Percentiles rank a stretch among this genome's conserved stretches.
These are phyloP conservation scores for Aurelia coerulea DNA, from an alignment of 30 jellyfish, hydroid and myxozoan species.

Conservation along the genomic window DNA sequence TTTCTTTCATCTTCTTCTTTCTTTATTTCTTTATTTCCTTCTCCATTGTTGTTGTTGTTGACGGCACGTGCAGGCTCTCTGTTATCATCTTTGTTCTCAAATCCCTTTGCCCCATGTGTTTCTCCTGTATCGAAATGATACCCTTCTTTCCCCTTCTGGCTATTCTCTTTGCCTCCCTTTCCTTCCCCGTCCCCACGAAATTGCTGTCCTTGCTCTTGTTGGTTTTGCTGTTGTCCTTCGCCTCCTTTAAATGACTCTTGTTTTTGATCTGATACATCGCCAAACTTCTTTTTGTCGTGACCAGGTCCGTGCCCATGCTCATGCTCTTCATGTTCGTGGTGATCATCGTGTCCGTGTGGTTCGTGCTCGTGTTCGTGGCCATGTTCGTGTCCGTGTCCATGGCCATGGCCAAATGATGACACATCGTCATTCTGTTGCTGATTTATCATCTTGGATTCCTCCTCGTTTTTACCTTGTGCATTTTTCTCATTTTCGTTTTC, in stretches of 20 bases:
- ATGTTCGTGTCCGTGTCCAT: neutral
- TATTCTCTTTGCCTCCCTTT: slow-evolving; percentile 19
- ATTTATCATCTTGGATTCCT: neutral
- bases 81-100: slow-evolving; percentile 23
- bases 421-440: slow-evolving; percentile 8
- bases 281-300: neutral
- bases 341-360: slow-evolving; percentile 23
- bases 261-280: slow-evolving; percentile 14
- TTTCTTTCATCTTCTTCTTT: slow-evolving; percentile 30
- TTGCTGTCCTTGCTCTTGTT: neutral
- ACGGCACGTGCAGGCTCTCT: slow-evolving; percentile 24
- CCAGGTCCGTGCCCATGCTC: slow-evolving; percentile 26
- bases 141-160: slow-evolving; percentile 10
- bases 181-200: slow-evolving; percentile 19
- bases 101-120: slow-evolving; percentile 3
- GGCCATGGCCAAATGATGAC: slow-evolving; percentile 28
- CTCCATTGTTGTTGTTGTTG: neutral
- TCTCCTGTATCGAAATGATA: slow-evolving; percentile 14
- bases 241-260: neutral
- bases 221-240: slow-evolving; percentile 10
- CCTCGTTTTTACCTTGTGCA: neutral
- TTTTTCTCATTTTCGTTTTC: neutral
- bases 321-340: slow-evolving; percentile 47
- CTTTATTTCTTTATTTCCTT: slow-evolving; percentile 7
- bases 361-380: slow-evolving; percentile 22